Evolutionary conservation across 2,113 vertebrate species (phyloP).

Genomic region (Romanogobio albipinnatus): DNA sequence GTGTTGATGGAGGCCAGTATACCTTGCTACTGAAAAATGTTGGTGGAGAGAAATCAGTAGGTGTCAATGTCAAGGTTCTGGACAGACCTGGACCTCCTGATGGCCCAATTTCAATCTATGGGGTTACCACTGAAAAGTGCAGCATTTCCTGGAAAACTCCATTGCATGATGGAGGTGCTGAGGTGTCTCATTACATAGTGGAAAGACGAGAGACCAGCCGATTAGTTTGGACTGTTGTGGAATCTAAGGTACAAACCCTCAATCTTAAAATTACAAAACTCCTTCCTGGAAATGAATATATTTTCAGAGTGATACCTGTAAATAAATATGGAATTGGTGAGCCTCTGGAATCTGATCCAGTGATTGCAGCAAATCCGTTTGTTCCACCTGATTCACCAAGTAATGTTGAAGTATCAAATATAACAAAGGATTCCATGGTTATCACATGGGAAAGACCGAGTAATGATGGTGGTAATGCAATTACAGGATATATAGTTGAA

Average conservation of each 20-base stretch:
- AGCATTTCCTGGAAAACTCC: constrained; percentile 92
- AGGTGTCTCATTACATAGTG: constrained; percentile 91
- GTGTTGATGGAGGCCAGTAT: constrained; percentile 93
- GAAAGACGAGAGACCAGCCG: constrained; percentile 97
- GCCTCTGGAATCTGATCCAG: constrained; percentile 90
- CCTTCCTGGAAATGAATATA: constrained; percentile 95
- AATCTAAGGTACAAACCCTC: constrained; percentile 89
- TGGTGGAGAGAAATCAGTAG: constrained; percentile 90
- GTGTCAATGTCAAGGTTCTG: constrained; percentile 90
- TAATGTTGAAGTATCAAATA: constrained; percentile 86
- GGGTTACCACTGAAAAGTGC: constrained; percentile 92
- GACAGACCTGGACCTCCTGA: constrained; percentile 96
- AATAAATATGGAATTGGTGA: constrained; percentile 97
- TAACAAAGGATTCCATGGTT: constrained; percentile 98
- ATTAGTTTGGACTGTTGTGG: constrained; percentile 93
- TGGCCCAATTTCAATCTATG: constrained; percentile 87
- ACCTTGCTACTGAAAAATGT: constrained; percentile 90
- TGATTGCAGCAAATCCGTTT: constrained; percentile 92
- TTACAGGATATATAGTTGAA: constrained; percentile 92
- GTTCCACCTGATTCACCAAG: constrained; percentile 87
- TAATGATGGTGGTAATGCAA: constrained; percentile 92
- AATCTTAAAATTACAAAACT: constrained; percentile 94
- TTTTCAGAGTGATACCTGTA: constrained; percentile 95
- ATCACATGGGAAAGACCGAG: constrained; percentile 94
- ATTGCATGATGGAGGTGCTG: constrained; percentile 92